Evolutionary conservation across 2,797 vertebrate species (phyloP).

Genomic region (Scyliorhinus canicula): DNA sequence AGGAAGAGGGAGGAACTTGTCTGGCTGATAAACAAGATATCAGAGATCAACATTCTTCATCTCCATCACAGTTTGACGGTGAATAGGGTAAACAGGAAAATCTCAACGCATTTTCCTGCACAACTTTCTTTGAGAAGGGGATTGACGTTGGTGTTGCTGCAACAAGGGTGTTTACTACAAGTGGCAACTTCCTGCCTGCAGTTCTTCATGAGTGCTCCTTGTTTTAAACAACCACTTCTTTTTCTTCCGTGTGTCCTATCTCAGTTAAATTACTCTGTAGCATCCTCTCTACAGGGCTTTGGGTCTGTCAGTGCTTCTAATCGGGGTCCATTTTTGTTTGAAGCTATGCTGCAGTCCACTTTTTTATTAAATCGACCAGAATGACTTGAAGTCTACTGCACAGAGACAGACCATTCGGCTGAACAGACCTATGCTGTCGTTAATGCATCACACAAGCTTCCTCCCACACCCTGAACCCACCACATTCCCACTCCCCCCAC

Average conservation of each 20-base stretch:
- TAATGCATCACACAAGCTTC: no score
- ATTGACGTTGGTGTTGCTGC: neutral
- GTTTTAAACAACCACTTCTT: neutral
- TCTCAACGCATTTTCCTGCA: neutral
- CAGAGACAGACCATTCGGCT: neutral
- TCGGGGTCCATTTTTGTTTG: neutral
- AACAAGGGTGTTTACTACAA: slow-evolving; percentile 7
- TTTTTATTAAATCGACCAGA: neutral
- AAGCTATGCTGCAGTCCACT: neutral
- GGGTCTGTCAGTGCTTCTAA: neutral
- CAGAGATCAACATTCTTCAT: neutral
- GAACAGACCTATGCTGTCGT: no score
- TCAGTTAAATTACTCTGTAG: neutral
- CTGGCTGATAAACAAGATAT: neutral
- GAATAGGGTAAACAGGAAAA: neutral
- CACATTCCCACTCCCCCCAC: no score
- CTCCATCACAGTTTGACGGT: neutral
- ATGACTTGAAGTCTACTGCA: neutral
- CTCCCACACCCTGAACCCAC: no score
- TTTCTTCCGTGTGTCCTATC: neutral
- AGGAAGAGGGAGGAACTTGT: neutral
- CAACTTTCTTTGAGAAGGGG: neutral
- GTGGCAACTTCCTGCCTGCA: neutral
- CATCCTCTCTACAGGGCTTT: no score
- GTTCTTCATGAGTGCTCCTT: neutral